Conservation (phyloP, 2,113 vertebrate genomes). For the Elephas maximus region DNA sequence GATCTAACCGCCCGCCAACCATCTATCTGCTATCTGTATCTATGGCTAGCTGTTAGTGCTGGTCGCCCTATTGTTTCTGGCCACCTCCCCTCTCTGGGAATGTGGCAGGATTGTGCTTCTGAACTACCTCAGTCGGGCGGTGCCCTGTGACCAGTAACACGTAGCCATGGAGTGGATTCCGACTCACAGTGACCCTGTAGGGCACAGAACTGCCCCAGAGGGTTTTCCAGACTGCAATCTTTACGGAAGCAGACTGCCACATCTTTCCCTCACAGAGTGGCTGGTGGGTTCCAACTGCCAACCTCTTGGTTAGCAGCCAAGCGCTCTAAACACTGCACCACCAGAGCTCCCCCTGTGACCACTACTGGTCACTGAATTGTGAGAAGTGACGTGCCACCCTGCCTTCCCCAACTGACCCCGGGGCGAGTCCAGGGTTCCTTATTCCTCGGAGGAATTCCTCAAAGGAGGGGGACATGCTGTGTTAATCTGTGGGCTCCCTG, state of each 20-base stretch:
- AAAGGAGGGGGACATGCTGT: background rate
- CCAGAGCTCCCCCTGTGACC: background rate
- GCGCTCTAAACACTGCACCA: too few species aligned
- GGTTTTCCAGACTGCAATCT: too few species aligned
- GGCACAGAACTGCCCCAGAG: too few species aligned
- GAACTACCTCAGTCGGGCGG: background rate
- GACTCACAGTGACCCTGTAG: too few species aligned
- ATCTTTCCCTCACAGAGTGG: too few species aligned
- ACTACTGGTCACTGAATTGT: background rate
- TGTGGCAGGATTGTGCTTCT: background rate
- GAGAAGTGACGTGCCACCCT: background rate
- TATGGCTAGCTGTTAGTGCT: too few species aligned
- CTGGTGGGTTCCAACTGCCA: too few species aligned
- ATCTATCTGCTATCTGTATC: background rate
- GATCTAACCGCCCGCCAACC: background rate
- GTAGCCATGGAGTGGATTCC: too few species aligned
- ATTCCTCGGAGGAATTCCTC: background rate
- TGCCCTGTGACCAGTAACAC: background rate
- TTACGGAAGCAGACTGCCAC: too few species aligned
- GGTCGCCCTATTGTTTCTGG: background rate
- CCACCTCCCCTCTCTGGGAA: rapidly evolving
- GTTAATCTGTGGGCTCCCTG: too few species aligned
- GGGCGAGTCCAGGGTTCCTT: background rate
- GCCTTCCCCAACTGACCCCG: background rate
- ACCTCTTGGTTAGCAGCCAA: too few species aligned